phyloP scores from a whole-genome alignment of 1,140 invertebrate genomes.

The Atta colombica region DNA sequence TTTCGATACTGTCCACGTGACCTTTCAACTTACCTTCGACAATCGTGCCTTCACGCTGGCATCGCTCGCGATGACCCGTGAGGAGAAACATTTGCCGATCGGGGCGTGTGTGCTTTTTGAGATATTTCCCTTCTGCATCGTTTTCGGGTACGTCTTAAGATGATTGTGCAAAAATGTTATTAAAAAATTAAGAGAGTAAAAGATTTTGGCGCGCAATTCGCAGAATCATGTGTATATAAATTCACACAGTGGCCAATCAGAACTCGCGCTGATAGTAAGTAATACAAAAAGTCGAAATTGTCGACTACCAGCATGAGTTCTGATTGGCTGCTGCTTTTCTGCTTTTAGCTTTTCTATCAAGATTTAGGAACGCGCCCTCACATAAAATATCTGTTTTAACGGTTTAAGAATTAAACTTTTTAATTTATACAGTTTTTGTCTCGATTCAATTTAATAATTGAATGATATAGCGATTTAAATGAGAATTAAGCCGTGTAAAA shows the following conservation, averaged over 20 bases:
- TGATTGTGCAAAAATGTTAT: neutral
- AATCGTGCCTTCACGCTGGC: slow-evolving; percentile 95
- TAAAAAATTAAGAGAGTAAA: too few relatives aligned
- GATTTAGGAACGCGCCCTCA: too few relatives aligned
- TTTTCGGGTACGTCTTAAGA: slow-evolving; percentile 92
- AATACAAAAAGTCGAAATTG: too few relatives aligned
- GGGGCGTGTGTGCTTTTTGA: slow-evolving; percentile 96
- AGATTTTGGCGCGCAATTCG: too few relatives aligned
- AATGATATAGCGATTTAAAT: neutral
- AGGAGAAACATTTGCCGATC: slow-evolving; percentile 95
- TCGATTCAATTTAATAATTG: neutral
- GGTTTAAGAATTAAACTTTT: neutral
- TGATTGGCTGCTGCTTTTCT: too few relatives aligned
- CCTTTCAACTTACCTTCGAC: slow-evolving; percentile 97
- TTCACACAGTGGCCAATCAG: too few relatives aligned
- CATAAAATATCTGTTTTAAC: neutral
- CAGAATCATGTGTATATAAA: too few relatives aligned
- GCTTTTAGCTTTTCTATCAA: too few relatives aligned
- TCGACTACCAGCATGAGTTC: too few relatives aligned
- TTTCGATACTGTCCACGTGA: slow-evolving; percentile 97
- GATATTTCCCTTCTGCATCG: slow-evolving; percentile 99
- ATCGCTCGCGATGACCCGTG: slow-evolving; percentile 93
- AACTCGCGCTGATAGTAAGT: too few relatives aligned
- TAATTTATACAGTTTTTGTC: neutral
- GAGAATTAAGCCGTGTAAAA: neutral